phyloP scores from a whole-genome alignment of 2,888 invertebrate species.

The Athalia circularis region DNA sequence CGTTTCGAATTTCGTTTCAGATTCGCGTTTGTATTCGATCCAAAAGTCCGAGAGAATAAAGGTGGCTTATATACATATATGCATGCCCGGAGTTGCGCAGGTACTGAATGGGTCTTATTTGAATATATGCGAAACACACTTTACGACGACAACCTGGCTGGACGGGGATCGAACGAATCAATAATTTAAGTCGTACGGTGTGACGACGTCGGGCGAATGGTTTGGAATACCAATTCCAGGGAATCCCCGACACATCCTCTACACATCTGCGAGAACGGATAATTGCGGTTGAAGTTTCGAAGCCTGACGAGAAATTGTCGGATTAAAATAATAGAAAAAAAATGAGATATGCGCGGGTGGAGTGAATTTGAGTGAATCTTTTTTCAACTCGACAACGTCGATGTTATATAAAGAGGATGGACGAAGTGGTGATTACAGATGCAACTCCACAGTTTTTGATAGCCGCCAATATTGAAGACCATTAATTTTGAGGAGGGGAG shows the following conservation, averaged over 20 bases:
- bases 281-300: not conserved
- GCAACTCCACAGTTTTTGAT: constrained; percentile 1
- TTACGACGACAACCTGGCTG: not conserved
- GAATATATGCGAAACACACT: constrained; percentile 29
- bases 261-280: not conserved
- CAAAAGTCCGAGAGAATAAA: not conserved
- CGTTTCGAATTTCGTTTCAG: not conserved
- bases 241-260: not conserved
- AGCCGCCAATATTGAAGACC: constrained; percentile 10
- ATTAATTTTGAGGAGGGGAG: not conserved
- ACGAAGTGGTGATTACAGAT: constrained; percentile 4
- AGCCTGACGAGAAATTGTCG: not conserved
- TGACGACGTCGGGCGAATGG: not conserved
- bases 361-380: not conserved
- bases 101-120: constrained; percentile 4
- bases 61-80: not conserved
- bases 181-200: constrained; percentile 32
- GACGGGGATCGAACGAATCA: constrained; percentile 19
- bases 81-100: not conserved
- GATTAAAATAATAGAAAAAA: not conserved
- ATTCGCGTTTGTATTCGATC: not conserved
- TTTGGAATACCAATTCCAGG: constrained; percentile 20
- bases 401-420: not conserved
- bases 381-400: not conserved
- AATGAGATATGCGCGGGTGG: not conserved